These are phyloP conservation scores for Eurosta solidaginis DNA, from an alignment of 1,140 invertebrate species.

Conservation along the genomic window DNA sequence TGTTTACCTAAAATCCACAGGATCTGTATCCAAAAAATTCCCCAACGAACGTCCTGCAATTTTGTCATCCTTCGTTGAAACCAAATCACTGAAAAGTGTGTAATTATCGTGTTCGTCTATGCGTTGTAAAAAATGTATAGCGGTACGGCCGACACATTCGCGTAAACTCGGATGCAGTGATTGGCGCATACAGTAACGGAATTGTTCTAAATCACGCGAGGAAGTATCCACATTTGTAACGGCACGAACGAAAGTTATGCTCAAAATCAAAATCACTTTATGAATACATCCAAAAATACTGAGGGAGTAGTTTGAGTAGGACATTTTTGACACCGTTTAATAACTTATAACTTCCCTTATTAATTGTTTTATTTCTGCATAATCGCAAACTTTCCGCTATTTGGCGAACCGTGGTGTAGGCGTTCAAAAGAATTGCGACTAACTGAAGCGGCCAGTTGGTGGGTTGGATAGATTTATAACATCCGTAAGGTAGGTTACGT, in stretches of 20 bases:
- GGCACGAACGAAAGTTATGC: not conserved
- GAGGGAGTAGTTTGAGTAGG: not conserved
- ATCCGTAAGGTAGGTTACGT: not conserved
- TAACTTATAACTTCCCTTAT: not conserved
- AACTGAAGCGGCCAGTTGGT: not conserved
- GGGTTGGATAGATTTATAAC: not conserved
- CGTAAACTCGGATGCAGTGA: slow-evolving; percentile 44
- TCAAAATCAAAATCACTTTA: not conserved
- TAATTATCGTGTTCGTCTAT: slow-evolving; percentile 70
- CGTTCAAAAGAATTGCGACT: not conserved
- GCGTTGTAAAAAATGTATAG: slow-evolving; percentile 67
- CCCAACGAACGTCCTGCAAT: slow-evolving; percentile 60
- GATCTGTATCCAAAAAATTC: slow-evolving; percentile 71
- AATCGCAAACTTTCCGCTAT: not conserved
- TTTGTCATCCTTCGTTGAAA: slow-evolving; percentile 65
- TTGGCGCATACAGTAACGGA: slow-evolving; percentile 49
- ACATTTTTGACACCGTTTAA: not conserved
- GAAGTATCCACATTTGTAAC: not conserved
- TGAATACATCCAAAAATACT: not conserved
- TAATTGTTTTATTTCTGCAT: not conserved
- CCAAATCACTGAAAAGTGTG: slow-evolving; percentile 67
- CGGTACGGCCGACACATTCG: slow-evolving; percentile 72
- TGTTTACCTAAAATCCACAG: slow-evolving; percentile 70
- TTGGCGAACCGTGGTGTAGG: not conserved
- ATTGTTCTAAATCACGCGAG: slow-evolving; percentile 36